These are phyloP conservation scores for Ictidomys tridecemlineatus DNA, from an alignment of 2,113 vertebrate genomes.

Conservation along the genomic window DNA sequence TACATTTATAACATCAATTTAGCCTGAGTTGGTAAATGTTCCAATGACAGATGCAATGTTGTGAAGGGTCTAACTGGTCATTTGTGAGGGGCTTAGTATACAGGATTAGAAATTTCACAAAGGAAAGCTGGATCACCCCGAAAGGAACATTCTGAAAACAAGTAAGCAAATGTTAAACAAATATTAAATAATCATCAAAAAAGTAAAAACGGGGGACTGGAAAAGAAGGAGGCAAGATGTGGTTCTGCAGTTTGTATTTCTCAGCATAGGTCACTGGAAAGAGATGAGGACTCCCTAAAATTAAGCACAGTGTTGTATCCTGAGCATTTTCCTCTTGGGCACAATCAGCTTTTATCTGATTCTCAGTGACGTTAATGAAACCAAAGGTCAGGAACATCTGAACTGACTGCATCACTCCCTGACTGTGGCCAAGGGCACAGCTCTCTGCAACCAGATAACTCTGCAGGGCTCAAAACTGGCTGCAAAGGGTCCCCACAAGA, in stretches of 20 bases:
- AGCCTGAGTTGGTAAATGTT: slow-evolving; percentile 2
- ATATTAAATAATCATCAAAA: neutral
- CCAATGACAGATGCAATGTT: neutral
- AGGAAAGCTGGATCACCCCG: neutral
- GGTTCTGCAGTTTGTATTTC: neutral
- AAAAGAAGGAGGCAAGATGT: neutral
- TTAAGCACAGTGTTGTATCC: neutral
- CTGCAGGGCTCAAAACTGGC: neutral
- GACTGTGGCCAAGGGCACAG: neutral
- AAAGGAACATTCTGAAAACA: neutral
- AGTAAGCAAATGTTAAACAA: neutral
- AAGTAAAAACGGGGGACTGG: too few species aligned
- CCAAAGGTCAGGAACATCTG: neutral
- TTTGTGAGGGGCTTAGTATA: neutral
- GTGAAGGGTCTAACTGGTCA: neutral
- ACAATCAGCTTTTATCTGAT: neutral
- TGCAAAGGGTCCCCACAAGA: neutral
- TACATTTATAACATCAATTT: neutral
- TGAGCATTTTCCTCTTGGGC: neutral
- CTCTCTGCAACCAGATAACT: too few species aligned
- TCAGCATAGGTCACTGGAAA: neutral
- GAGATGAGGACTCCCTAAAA: neutral
- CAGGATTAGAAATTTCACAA: neutral
- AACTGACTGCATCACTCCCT: neutral
- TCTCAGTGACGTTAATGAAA: neutral